Conservation (phyloP, 2,113 vertebrate genomes). For the Eudyptes chrysolophus region DNA sequence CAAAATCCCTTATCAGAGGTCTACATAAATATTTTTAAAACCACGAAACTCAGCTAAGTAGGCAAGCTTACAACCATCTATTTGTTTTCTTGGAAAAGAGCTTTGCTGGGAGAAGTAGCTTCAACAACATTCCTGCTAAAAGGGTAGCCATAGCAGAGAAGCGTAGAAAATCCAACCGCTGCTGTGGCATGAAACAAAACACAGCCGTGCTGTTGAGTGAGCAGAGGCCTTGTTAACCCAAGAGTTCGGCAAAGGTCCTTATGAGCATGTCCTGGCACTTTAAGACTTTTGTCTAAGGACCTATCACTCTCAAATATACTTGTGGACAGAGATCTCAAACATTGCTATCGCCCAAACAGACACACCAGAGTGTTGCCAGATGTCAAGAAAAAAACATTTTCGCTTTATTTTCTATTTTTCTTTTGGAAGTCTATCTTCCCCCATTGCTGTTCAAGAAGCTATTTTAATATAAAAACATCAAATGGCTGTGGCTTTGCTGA, state of each 20-base stretch:
- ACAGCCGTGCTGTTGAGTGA: fast-evolving
- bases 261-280: neutral
- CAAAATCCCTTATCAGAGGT: neutral
- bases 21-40: neutral
- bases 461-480: neutral
- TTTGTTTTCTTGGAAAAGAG: neutral
- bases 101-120: neutral
- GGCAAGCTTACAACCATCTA: neutral
- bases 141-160: neutral
- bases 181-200: neutral
- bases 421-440: neutral
- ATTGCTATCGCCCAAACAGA: neutral
- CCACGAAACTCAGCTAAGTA: neutral
- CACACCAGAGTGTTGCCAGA: neutral
- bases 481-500: neutral
- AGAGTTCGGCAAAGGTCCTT: neutral
- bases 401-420: neutral
- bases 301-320: neutral
- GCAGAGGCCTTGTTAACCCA: neutral
- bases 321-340: neutral
- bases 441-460: neutral
- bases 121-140: neutral
- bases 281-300: neutral
- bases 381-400: neutral
- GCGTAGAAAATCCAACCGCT: neutral